phyloP scores from a whole-genome alignment of 2,888 invertebrate species.

The Carcina quercana region DNA sequence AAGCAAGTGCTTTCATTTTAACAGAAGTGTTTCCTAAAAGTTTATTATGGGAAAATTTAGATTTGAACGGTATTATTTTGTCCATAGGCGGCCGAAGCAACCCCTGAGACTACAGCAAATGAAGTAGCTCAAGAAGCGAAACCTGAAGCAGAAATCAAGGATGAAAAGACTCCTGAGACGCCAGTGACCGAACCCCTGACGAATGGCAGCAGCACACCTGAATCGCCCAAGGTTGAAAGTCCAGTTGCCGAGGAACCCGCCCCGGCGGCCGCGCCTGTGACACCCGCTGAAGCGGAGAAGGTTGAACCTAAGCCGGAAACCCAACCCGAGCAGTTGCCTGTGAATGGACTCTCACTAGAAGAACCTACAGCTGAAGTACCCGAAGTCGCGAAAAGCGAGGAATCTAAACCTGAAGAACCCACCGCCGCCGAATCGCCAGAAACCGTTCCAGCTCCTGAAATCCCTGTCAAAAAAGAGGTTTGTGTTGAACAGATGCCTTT shows the following conservation, averaged over 20 bases:
- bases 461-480: conserved; percentile 67
- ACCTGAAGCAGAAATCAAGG: conserved; percentile 40
- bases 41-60: neutral
- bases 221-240: conserved; percentile 44
- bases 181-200: conserved; percentile 67
- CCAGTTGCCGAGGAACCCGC: conserved; percentile 20
- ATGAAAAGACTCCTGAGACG: conserved; percentile 63
- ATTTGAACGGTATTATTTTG: conserved; percentile 11
- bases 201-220: conserved; percentile 62
- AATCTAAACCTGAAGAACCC: conserved; percentile 46
- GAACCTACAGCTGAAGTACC: conserved; percentile 40
- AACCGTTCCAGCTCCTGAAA: conserved; percentile 54
- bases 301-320: conserved; percentile 32
- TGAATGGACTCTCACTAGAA: conserved; percentile 58
- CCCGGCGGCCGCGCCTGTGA: conserved; percentile 6
- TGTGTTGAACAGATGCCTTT: conserved; percentile 74
- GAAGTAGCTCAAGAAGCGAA: conserved; percentile 46
- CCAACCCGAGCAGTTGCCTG: conserved; percentile 52
- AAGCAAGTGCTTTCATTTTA: neutral
- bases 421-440: conserved; percentile 42
- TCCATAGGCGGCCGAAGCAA: conserved; percentile 54
- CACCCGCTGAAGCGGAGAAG: conserved; percentile 23
- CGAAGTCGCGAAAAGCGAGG: conserved; percentile 31
- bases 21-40: neutral
- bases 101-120: conserved; percentile 41